These are phyloP conservation scores for Artemia sp. DNA, from an alignment of 2,888 invertebrate genomes.

Conservation along the genomic window DNA sequence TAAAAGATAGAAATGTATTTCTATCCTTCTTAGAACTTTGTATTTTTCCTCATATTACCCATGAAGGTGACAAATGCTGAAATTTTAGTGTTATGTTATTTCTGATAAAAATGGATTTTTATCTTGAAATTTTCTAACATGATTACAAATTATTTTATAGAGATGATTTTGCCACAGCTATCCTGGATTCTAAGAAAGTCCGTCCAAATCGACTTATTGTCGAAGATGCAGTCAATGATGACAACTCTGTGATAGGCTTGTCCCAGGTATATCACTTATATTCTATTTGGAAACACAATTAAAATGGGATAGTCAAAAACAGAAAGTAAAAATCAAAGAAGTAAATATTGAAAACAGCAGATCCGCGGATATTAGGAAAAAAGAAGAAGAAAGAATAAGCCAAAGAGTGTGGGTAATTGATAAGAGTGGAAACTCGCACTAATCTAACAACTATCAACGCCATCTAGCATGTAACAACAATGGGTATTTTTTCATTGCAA, in stretches of 20 bases:
- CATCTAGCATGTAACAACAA: not conserved
- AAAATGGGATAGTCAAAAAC: not conserved
- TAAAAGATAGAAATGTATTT: no score
- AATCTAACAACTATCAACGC: not conserved
- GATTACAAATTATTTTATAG: conserved; percentile 23
- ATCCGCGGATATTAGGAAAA: not conserved
- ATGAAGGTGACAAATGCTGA: no score
- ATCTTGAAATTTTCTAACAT: no score
- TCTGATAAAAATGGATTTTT: no score
- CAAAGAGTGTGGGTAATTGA: not conserved
- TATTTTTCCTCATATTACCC: no score
- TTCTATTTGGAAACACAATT: not conserved
- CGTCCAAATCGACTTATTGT: conserved; percentile 95
- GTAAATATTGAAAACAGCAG: no score
- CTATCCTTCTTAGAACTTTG: no score
- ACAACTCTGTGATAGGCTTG: conserved; percentile 91
- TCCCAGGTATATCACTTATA: conserved; percentile 51
- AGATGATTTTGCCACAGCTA: conserved; percentile 92
- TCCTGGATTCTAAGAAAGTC: conserved; percentile 78
- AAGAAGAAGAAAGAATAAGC: not conserved
- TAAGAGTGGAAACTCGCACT: not conserved
- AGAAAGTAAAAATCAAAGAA: not conserved
- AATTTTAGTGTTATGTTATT: no score
- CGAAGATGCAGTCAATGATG: conserved; percentile 94
- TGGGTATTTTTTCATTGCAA: conserved; percentile 20